A percentile compares a stretch with the other conserved stretches of the same genome.
Conservation (phyloP, 2,888 invertebrate genomes). For the Andrena fulva region DNA sequence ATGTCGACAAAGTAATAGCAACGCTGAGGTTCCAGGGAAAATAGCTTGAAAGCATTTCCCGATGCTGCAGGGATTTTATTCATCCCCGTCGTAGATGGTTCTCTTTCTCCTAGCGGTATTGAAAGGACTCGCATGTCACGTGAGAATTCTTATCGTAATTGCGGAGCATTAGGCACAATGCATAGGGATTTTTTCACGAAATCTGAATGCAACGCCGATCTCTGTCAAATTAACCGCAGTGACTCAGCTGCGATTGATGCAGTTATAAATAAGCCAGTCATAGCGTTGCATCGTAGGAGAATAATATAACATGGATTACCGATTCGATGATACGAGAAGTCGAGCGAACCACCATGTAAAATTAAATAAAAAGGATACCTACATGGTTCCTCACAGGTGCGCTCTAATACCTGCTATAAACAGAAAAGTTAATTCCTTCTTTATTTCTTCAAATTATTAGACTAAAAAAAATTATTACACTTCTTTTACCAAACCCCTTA, state of each 20-base stretch:
- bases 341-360: not conserved
- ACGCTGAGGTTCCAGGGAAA: not conserved
- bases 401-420: too few species aligned
- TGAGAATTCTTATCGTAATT: constrained; percentile 1
- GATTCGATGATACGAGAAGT: not conserved
- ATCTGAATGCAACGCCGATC: not conserved
- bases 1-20: not conserved
- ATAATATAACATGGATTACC: not conserved
- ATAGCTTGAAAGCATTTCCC: not conserved
- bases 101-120: not conserved
- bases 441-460: too few species aligned
- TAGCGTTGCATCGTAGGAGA: not conserved
- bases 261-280: constrained; percentile 16
- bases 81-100: not conserved
- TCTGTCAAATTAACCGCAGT: constrained; percentile 15
- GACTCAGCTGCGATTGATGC: constrained; percentile 17
- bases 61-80: not conserved
- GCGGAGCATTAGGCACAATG: not conserved
- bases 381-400: too few species aligned
- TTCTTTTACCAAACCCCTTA: too few species aligned
- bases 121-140: not conserved
- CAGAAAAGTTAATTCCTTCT: too few species aligned
- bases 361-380: not conserved
- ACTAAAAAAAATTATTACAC: too few species aligned
- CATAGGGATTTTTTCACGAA: not conserved